Percentiles rank a stretch among this genome's conserved stretches.
Evolutionary conservation across 2,888 invertebrate genomes (phyloP).

Genomic region (Leptodirus hochenwartii): DNA sequence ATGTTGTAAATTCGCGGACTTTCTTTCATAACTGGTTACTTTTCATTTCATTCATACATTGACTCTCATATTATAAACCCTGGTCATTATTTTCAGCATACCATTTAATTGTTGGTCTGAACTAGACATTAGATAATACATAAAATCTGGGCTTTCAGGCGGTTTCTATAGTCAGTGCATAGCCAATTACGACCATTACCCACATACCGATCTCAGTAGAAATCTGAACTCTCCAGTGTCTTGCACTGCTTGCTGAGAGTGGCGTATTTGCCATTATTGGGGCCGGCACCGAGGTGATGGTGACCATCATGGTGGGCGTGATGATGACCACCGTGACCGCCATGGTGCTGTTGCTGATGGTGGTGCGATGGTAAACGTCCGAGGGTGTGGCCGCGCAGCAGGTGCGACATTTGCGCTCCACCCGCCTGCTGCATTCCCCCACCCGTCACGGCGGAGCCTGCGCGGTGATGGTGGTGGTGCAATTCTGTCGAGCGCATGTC

Average conservation of each 20-base stretch:
- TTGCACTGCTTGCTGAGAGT: conserved; percentile 93
- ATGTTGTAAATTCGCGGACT: no score
- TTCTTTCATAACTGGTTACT: no score
- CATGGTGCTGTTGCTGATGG: no score
- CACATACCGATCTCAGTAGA: conserved; percentile 69
- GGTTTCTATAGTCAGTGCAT: not conserved
- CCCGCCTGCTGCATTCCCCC: conserved; percentile 18
- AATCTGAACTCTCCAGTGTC: conserved; percentile 82
- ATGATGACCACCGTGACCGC: conserved; percentile 22
- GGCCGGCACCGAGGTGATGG: conserved; percentile 36
- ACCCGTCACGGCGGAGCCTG: no score
- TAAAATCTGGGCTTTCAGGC: not conserved
- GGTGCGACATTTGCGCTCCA: conserved; percentile 25
- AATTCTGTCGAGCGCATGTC: conserved; percentile 26
- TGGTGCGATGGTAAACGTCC: conserved; percentile 44
- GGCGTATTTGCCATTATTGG: conserved; percentile 80
- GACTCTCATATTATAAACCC: not conserved
- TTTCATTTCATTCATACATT: not conserved
- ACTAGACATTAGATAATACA: not conserved
- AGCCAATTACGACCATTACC: not conserved
- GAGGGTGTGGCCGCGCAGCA: conserved; percentile 35
- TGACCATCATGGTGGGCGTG: conserved; percentile 42
- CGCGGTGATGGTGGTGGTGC: conserved; percentile 15
- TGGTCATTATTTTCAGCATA: not conserved
- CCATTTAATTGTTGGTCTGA: conserved; percentile 1